phyloP scores from a whole-genome alignment of 2,888 invertebrate species.

The Macrophya alboannulata region DNA sequence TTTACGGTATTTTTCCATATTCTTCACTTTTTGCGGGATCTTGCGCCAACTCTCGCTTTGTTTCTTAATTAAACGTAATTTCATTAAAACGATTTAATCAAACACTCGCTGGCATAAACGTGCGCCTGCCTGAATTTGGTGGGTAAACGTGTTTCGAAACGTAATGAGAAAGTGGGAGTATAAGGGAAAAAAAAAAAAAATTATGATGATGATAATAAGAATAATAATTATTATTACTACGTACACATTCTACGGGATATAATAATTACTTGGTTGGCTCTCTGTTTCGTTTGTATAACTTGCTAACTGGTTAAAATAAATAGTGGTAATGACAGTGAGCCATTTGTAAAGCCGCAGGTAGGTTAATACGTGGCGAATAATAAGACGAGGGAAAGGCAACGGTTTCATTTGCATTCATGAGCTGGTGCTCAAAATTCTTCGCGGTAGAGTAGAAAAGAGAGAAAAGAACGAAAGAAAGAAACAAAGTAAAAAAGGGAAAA shows the following conservation, averaged over 20 bases:
- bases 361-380: constrained; percentile 49
- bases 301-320: constrained; percentile 20
- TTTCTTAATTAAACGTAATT: constrained; percentile 23
- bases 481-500: constrained; percentile 35
- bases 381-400: constrained; percentile 63
- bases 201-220: too few species aligned
- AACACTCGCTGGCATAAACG: constrained; percentile 6
- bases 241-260: neutral
- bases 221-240: neutral
- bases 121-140: neutral
- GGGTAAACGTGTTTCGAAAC: constrained; percentile 17
- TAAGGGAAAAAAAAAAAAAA: neutral
- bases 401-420: constrained; percentile 79
- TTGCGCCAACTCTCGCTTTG: neutral
- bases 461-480: constrained; percentile 54
- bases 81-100: constrained; percentile 13
- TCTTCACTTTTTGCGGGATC: neutral
- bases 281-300: neutral
- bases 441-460: constrained; percentile 58
- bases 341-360: constrained; percentile 34
- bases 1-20: neutral
- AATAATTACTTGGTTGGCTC: neutral
- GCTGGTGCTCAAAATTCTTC: constrained; percentile 73
- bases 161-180: neutral
- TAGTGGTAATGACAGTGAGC: constrained; percentile 38